These are phyloP conservation scores for Cairina moschata DNA, from an alignment of 2,113 vertebrate species.

Conservation along the genomic window DNA sequence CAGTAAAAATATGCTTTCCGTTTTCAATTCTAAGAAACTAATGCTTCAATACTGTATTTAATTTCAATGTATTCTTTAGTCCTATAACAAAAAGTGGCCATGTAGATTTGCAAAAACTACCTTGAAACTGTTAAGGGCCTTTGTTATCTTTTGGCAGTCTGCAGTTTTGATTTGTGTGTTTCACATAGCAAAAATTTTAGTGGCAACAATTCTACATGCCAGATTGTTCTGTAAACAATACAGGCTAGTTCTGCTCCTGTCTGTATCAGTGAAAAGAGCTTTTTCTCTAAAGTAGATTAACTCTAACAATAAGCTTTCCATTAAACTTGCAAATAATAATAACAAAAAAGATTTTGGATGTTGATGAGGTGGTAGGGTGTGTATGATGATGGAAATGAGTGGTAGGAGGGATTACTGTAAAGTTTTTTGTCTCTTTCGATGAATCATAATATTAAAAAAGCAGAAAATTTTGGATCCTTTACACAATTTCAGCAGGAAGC, in stretches of 20 bases:
- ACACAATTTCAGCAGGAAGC: neutral
- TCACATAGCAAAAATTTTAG: neutral
- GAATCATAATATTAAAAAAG: neutral
- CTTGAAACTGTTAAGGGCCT: neutral
- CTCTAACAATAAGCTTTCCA: neutral
- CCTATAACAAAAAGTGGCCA: neutral
- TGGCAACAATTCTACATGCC: neutral
- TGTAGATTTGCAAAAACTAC: neutral
- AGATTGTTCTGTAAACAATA: neutral
- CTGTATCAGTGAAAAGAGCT: neutral
- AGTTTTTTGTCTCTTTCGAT: neutral
- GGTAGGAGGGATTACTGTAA: neutral
- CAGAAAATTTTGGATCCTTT: neutral
- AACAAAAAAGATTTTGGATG: neutral
- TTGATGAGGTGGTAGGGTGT: fast-evolving
- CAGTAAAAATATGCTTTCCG: neutral
- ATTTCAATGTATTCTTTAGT: neutral
- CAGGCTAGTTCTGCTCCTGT: neutral
- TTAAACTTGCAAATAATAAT: neutral
- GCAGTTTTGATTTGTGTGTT: neutral
- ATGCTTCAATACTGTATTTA: neutral
- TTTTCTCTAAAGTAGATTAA: neutral
- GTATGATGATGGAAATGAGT: fast-evolving
- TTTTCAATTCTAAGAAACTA: neutral
- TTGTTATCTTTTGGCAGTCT: neutral